Conservation (phyloP, 92 coral and sea anemone species). For the Parazoanthus darwini region DNA sequence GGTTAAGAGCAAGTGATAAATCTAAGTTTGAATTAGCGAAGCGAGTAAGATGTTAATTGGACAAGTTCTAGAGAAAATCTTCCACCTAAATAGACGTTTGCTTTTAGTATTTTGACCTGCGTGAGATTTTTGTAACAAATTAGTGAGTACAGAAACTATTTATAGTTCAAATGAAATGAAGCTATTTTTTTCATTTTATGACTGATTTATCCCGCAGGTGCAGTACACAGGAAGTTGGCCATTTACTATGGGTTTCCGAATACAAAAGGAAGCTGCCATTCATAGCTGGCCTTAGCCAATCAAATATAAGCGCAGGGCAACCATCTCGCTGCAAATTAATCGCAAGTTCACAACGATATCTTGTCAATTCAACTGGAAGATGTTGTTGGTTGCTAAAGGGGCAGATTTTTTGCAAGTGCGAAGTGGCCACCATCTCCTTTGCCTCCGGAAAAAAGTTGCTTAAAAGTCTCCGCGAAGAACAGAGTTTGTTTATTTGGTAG, state of each 20-base stretch:
- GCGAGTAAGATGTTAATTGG: conserved; percentile 40
- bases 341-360: conserved; percentile 1
- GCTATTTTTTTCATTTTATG: conserved; percentile 16
- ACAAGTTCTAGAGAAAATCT: conserved; percentile 34
- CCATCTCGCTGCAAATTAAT: conserved; percentile 19
- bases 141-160: conserved; percentile 34
- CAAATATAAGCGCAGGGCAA: conserved; percentile 31
- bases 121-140: conserved; percentile 34
- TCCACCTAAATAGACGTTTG: conserved; percentile 16
- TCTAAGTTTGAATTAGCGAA: conserved; percentile 17
- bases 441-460: conserved; percentile 41
- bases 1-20: conserved; percentile 40
- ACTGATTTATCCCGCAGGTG: conserved; percentile 39
- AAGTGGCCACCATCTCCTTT: conserved; percentile 23
- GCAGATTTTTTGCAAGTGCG: conserved; percentile 18
- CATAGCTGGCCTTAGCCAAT: conserved; percentile 37
- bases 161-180: conserved; percentile 30
- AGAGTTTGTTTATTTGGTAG: conserved; percentile 34
- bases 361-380: conserved; percentile 31
- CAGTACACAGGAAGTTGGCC: conserved; percentile 34
- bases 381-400: conserved; percentile 34
- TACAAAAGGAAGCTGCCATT: conserved; percentile 48
- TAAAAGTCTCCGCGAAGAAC: conserved; percentile 8
- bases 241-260: conserved; percentile 39
- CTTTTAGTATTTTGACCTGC: conserved; percentile 36